Conservation (phyloP, 2,888 invertebrate species). For the Caenorhabditis sulstoni region DNA sequence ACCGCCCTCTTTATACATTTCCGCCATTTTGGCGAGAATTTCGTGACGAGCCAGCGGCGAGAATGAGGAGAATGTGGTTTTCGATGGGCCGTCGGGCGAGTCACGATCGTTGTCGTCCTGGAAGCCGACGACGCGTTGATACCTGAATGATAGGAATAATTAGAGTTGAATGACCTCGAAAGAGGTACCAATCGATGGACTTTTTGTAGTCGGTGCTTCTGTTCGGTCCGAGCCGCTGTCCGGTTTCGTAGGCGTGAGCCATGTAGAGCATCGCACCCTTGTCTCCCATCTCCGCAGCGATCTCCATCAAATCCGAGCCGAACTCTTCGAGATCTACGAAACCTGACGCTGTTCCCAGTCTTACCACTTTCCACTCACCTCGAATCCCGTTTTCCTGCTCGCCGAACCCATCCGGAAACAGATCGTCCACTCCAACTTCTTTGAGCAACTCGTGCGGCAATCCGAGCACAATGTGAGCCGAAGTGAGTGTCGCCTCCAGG, state of each 20-base stretch:
- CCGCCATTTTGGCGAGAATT: slow-evolving; percentile 82
- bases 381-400: slow-evolving; percentile 72
- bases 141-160: slow-evolving; percentile 32
- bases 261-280: slow-evolving; percentile 82
- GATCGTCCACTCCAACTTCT: slow-evolving; percentile 81
- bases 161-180: neutral
- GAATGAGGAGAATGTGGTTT: slow-evolving; percentile 49
- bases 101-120: slow-evolving; percentile 70
- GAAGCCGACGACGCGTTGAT: slow-evolving; percentile 70
- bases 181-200: slow-evolving; percentile 69
- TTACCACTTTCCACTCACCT: no score
- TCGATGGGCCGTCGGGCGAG: slow-evolving; percentile 2
- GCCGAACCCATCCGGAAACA: slow-evolving; percentile 56
- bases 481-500: slow-evolving; percentile 83
- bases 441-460: slow-evolving; percentile 83
- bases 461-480: slow-evolving; percentile 82
- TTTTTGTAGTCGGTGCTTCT: slow-evolving; percentile 61
- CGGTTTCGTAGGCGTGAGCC: slow-evolving; percentile 83
- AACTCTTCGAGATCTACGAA: slow-evolving; percentile 63
- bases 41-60: slow-evolving; percentile 78
- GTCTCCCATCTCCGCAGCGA: slow-evolving; percentile 83
- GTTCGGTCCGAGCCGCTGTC: slow-evolving; percentile 72
- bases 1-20: slow-evolving; percentile 82
- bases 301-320: slow-evolving; percentile 80
- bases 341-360: no score